Conservation (phyloP, 2,888 invertebrate genomes). For the Eudasyphora cyanicolor region DNA sequence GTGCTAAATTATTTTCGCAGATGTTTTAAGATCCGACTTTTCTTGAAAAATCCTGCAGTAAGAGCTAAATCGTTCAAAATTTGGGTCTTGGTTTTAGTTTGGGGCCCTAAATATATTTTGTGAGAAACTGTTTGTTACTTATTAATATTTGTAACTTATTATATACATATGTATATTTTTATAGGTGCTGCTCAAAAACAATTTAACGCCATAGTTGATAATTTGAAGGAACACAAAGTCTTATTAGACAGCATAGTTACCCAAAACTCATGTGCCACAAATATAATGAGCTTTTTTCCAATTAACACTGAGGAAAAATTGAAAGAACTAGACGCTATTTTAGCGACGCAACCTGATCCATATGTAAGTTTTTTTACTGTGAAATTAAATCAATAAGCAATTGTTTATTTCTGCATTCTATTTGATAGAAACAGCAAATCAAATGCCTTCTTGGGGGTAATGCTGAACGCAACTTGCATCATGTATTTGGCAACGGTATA, state of each 20-base stretch:
- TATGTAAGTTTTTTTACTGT: constrained; percentile 39
- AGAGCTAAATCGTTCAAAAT: no score
- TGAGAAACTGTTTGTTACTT: no score
- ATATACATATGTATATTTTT: background rate
- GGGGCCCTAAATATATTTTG: no score
- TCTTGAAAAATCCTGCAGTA: no score
- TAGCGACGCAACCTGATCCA: constrained; percentile 36
- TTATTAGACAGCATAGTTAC: constrained; percentile 21
- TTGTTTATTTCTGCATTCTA: constrained; percentile 3
- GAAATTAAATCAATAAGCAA: constrained; percentile 6
- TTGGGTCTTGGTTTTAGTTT: no score
- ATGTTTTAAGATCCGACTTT: no score
- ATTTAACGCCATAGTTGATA: constrained; percentile 27
- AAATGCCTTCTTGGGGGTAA: constrained; percentile 42
- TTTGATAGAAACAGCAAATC: constrained; percentile 35
- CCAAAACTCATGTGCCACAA: constrained; percentile 16
- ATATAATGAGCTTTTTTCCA: constrained; percentile 27
- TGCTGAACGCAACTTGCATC: constrained; percentile 42
- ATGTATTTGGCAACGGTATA: constrained; percentile 38
- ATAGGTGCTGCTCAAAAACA: constrained; percentile 32
- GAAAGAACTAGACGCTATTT: constrained; percentile 28
- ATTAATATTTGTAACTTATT: no score
- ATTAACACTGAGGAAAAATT: constrained; percentile 40
- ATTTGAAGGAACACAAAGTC: constrained; percentile 45
- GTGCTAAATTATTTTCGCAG: no score